phyloP scores from a whole-genome alignment of 2,888 invertebrate species.

The Rhingia rostrata region DNA sequence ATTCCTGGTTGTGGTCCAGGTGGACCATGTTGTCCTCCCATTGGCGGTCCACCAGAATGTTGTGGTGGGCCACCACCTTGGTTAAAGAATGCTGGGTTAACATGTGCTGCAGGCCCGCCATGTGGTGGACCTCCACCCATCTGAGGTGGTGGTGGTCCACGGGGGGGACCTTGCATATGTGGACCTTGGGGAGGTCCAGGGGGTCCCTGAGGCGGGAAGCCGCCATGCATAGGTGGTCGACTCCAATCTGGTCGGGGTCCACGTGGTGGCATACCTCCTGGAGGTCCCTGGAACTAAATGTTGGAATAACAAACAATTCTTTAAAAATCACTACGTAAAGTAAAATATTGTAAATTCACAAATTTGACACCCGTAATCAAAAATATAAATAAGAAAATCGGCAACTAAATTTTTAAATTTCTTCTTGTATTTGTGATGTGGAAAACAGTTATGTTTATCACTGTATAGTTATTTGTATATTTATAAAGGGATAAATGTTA shows the following conservation, averaged over 20 bases:
- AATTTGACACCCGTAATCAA: too few species aligned
- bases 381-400: background rate
- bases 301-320: background rate
- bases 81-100: slow-evolving; percentile 98
- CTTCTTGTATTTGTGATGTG: too few species aligned
- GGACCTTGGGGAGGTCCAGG: slow-evolving; percentile 86
- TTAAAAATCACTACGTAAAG: background rate
- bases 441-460: too few species aligned
- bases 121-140: slow-evolving; percentile 84
- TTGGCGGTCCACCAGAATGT: slow-evolving; percentile 84
- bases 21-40: slow-evolving; percentile 84
- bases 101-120: slow-evolving; percentile 94
- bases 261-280: slow-evolving; percentile 84
- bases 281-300: slow-evolving; percentile 82
- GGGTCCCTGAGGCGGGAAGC: slow-evolving; percentile 85
- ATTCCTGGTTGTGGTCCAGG: slow-evolving; percentile 83
- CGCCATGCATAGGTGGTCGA: slow-evolving; percentile 89
- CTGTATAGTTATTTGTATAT: too few species aligned
- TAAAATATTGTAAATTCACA: too few species aligned
- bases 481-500: too few species aligned
- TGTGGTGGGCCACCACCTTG: slow-evolving; percentile 84
- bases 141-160: slow-evolving; percentile 85
- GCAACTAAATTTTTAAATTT: background rate
- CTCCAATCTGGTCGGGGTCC: slow-evolving; percentile 89
- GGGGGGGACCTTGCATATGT: slow-evolving; percentile 87